Base-by-base conservation (phyloP, 1,140 invertebrate species). In the Bombus difficillimus region DNA sequence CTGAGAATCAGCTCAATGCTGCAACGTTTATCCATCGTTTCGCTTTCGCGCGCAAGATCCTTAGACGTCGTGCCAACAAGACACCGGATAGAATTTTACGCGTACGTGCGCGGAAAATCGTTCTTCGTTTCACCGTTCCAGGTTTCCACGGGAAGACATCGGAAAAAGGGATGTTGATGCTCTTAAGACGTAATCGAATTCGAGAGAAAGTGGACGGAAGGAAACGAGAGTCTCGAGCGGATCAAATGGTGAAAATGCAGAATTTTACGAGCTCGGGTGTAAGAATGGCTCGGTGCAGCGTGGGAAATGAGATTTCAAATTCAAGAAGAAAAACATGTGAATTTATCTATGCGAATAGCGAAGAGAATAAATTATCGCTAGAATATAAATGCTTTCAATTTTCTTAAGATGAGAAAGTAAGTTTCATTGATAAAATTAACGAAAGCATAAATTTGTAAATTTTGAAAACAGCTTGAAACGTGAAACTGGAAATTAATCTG, bases 51-150 rank as follows among this genome's bases (percentile, higher is more conserved):
- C 77, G 83, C 83, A 69, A 66, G 28, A 59, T 6, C n/a, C 47
- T 18, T 53, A 53, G n/a, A 25, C 81, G 76, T 22, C 47, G 47
- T 1, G 47, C 47, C 18, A 53, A 22, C 47, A 53, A 53, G 47
- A 53, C 47, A 53, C 47, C 47, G 47, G 47, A 53, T 18, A 71
- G 64, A 37, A 53, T 85, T 80, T 81, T 41, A 74, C 57, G 78
- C 69, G 83, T 79, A 85, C 83, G 59, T 74, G 83, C 83, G 57
- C 69, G 68, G 78, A 85, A 85, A 73, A 85, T 81, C 34, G 41
- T 66, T 66, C 69, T 41, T 57, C 76, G 66, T 62, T 47, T 13
- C 25, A 3, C 6, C 18, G 47, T 53, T 53, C 47, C 47, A 10
- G 28, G 34, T n/a, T 32, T 1, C 47, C n/a, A 5, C 12, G 34